A percentile compares a stretch with the other conserved stretches of the same genome.
phyloP scores from a whole-genome alignment of 1,140 invertebrate genomes.

The Drosophila bifasciata region DNA sequence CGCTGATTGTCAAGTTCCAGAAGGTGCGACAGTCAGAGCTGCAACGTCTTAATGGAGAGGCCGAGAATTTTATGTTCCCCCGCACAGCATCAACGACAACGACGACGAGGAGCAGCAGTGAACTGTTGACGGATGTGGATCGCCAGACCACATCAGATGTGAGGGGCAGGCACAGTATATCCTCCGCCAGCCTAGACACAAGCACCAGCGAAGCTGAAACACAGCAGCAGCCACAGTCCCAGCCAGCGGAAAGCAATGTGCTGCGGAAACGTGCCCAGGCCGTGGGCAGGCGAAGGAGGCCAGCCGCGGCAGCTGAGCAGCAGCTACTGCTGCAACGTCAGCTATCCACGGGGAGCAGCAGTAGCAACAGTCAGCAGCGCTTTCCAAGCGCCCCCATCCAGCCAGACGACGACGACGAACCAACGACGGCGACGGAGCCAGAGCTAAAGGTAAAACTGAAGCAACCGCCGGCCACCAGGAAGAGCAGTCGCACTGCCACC shows the following conservation, averaged over 20 bases:
- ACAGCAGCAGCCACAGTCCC: constrained; percentile 1
- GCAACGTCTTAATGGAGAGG: constrained; percentile 90
- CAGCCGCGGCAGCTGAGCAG: not conserved
- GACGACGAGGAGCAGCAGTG: constrained; percentile 84
- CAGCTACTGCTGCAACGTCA: constrained; percentile 41
- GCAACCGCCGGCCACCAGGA: constrained; percentile 60
- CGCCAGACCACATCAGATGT: constrained; percentile 80
- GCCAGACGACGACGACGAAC: constrained; percentile 69
- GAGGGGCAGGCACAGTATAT: constrained; percentile 60
- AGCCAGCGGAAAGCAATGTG: not conserved
- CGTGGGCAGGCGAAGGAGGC: constrained; percentile 54
- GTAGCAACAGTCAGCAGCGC: constrained; percentile 70
- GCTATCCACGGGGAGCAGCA: constrained; percentile 55
- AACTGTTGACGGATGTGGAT: constrained; percentile 84
- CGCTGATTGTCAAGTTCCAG: constrained; percentile 90
- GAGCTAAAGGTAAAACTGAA: constrained; percentile 24
- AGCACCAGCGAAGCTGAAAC: constrained; percentile 69
- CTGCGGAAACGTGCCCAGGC: constrained; percentile 51
- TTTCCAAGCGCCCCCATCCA: constrained; percentile 84
- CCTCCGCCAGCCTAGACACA: constrained; percentile 65
- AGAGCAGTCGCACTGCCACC: constrained; percentile 76
- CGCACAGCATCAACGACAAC: constrained; percentile 86
- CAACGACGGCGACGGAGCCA: constrained; percentile 29
- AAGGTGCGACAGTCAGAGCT: constrained; percentile 90
- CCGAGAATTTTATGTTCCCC: constrained; percentile 93